These are phyloP conservation scores for Andrena fulva DNA, from an alignment of 2,888 invertebrate species.

Conservation along the genomic window DNA sequence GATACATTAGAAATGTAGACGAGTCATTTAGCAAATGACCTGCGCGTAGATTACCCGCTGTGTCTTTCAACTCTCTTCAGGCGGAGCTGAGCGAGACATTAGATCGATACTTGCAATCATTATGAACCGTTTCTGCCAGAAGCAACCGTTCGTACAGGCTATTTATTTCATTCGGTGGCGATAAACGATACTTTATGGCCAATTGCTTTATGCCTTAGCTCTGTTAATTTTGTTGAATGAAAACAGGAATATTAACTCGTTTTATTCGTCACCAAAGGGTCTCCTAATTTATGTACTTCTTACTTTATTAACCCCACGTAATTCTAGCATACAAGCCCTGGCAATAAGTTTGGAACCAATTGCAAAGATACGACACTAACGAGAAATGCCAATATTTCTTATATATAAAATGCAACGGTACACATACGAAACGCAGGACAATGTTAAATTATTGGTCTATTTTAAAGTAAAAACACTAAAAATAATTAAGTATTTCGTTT, in stretches of 20 bases:
- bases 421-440: too few relatives aligned
- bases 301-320: too few relatives aligned
- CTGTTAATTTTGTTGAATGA: background rate
- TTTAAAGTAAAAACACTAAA: too few relatives aligned
- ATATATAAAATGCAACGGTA: too few relatives aligned
- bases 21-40: conserved; percentile 45
- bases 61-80: conserved; percentile 36
- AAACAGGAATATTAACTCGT: background rate
- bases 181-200: background rate
- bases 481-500: too few relatives aligned
- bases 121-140: background rate
- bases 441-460: too few relatives aligned
- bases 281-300: too few relatives aligned
- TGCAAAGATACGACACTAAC: too few relatives aligned
- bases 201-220: background rate
- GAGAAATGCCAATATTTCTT: too few relatives aligned
- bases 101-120: conserved; percentile 22
- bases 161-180: background rate
- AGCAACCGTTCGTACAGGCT: background rate
- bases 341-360: too few relatives aligned
- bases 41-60: conserved; percentile 17
- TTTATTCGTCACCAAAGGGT: too few relatives aligned
- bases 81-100: conserved; percentile 42
- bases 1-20: conserved; percentile 49
- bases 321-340: too few relatives aligned